Percentiles rank a stretch among this genome's conserved stretches.
phyloP scores from a whole-genome alignment of 2,888 invertebrate species.

The Ametastegia equiseti region DNA sequence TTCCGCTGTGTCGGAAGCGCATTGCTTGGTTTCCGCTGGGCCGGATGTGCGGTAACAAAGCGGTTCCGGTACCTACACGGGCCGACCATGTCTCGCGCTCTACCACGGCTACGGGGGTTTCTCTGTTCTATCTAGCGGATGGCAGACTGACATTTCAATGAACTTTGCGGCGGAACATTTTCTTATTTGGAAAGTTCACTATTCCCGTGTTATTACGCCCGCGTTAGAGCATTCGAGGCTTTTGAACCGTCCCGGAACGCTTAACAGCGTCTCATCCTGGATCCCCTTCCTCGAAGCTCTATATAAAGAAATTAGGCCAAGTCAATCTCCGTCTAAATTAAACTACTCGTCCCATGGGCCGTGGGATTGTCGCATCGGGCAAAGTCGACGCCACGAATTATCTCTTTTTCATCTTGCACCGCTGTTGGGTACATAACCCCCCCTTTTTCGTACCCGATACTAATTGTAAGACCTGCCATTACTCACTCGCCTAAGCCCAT shows the following conservation, averaged over 20 bases:
- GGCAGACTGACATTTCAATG: constrained; percentile 67
- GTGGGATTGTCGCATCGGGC: not conserved
- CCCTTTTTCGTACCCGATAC: not conserved
- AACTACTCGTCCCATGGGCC: constrained; percentile 38
- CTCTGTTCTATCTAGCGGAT: constrained; percentile 41
- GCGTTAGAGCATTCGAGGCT: constrained; percentile 26
- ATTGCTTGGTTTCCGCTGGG: constrained; percentile 66
- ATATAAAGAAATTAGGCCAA: constrained; percentile 40
- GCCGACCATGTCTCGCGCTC: constrained; percentile 54
- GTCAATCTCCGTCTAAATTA: constrained; percentile 36
- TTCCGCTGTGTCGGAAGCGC: constrained; percentile 66
- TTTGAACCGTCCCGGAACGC: constrained; percentile 20
- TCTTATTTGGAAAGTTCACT: constrained; percentile 61
- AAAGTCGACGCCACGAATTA: constrained; percentile 23
- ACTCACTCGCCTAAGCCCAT: not conserved
- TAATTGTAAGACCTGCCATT: not conserved
- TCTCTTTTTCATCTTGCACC: constrained; percentile 32
- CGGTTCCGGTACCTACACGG: constrained; percentile 65
- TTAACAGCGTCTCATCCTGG: constrained; percentile 2
- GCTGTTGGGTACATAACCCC: not conserved
- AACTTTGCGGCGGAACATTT: constrained; percentile 68
- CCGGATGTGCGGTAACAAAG: constrained; percentile 67
- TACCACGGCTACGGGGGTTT: not conserved
- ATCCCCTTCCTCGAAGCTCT: constrained; percentile 11
- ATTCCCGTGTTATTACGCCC: constrained; percentile 40